Conservation (phyloP, 2,797 vertebrate genomes). For the Enteromius viviparus region DNA sequence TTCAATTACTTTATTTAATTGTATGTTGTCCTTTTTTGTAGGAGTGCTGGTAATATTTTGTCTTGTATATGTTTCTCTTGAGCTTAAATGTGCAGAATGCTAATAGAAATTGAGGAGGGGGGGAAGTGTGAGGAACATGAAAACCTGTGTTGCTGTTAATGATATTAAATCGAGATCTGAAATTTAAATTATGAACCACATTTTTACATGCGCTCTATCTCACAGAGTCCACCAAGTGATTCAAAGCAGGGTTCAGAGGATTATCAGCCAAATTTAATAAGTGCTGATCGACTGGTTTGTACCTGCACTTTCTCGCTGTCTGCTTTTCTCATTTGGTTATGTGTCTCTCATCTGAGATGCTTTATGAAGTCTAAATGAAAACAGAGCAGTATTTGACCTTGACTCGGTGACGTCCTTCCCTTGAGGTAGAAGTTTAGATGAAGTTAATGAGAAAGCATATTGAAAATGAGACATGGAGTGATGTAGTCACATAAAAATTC, state of each 20-base stretch:
- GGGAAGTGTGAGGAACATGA: background rate
- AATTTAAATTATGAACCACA: background rate
- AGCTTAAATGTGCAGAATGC: background rate
- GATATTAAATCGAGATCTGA: background rate
- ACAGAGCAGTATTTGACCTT: constrained; percentile 67
- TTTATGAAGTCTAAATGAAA: background rate
- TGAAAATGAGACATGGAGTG: background rate
- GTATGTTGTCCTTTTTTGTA: background rate
- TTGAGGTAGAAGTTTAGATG: background rate
- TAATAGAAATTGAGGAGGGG: background rate
- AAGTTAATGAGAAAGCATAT: background rate
- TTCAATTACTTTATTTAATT: background rate
- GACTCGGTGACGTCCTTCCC: constrained; percentile 17
- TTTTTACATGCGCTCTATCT: constrained; percentile 2
- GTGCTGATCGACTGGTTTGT: background rate
- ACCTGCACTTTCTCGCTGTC: background rate
- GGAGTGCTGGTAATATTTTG: background rate
- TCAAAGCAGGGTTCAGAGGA: background rate
- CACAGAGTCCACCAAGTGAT: background rate
- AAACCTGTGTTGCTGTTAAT: background rate
- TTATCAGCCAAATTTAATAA: background rate
- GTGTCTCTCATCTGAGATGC: constrained; percentile 3
- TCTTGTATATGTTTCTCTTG: background rate
- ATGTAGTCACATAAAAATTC: background rate
- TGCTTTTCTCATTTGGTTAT: background rate